These are phyloP conservation scores for Phalacrocorax pelagicus DNA, from an alignment of 2,113 vertebrate genomes.

Conservation along the genomic window DNA sequence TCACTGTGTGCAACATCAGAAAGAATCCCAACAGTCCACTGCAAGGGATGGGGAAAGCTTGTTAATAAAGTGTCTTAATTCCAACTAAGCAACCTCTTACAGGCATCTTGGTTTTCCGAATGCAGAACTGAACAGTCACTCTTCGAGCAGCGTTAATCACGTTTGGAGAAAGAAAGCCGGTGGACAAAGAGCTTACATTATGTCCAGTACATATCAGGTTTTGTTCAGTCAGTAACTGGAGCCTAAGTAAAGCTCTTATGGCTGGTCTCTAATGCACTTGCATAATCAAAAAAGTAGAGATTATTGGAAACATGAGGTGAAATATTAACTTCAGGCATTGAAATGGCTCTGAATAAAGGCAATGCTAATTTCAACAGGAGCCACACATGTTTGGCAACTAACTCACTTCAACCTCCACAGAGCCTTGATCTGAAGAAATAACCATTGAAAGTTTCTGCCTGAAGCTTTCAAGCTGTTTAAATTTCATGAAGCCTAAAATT, in stretches of 20 bases:
- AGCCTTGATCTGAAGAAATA: not conserved
- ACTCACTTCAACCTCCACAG: not conserved
- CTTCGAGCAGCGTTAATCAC: not conserved
- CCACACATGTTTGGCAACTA: slow-evolving; percentile 7
- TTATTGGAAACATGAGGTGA: slow-evolving; percentile 30
- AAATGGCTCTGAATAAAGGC: slow-evolving; percentile 7
- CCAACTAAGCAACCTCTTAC: not conserved
- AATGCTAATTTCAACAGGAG: not conserved
- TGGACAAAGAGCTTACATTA: not conserved
- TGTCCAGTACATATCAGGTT: not conserved
- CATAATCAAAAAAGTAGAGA: slow-evolving; percentile 45
- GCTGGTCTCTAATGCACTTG: slow-evolving; percentile 1
- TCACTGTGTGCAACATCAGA: slow-evolving; percentile 83
- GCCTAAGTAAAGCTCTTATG: not conserved
- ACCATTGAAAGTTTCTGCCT: slow-evolving; percentile 15
- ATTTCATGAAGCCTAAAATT: slow-evolving; percentile 6
- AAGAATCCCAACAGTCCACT: slow-evolving; percentile 91
- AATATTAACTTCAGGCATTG: slow-evolving; percentile 21
- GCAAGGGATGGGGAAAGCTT: slow-evolving; percentile 41
- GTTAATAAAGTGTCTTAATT: slow-evolving; percentile 21
- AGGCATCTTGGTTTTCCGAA: not conserved
- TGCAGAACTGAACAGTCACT: not conserved
- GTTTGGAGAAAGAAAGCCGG: not conserved
- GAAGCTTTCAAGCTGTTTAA: slow-evolving; percentile 23
- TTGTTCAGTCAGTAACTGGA: not conserved